These are phyloP conservation scores for Pasiphila rectangulata DNA, from an alignment of 2,888 invertebrate species.

Conservation along the genomic window DNA sequence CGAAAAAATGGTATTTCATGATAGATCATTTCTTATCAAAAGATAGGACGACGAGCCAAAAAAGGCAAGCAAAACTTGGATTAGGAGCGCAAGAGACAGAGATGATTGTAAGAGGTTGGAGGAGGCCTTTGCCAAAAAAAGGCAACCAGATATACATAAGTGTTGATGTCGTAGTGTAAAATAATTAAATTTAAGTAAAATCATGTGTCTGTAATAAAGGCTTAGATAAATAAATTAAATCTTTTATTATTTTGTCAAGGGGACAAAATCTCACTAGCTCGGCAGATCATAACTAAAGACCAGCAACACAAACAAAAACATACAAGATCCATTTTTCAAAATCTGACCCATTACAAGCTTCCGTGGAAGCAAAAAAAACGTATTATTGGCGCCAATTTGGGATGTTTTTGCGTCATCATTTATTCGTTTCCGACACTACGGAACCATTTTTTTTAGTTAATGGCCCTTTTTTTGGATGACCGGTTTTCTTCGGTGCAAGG, in stretches of 20 bases:
- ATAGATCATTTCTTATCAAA: too few species aligned
- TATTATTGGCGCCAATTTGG: slow-evolving; percentile 21
- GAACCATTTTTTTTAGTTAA: slow-evolving; percentile 13
- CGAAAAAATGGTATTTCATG: too few species aligned
- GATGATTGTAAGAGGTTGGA: too few species aligned
- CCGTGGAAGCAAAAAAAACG: slow-evolving; percentile 30
- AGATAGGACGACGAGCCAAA: too few species aligned
- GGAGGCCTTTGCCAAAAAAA: too few species aligned
- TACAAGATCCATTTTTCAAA: slow-evolving; percentile 16
- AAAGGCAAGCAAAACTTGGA: too few species aligned
- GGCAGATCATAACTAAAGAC: slow-evolving; percentile 12
- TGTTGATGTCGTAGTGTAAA: too few species aligned
- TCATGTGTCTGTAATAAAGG: background rate
- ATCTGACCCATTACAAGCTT: slow-evolving; percentile 20
- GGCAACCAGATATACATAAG: too few species aligned
- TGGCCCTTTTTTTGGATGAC: background rate
- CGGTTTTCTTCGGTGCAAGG: too few species aligned
- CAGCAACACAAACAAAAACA: slow-evolving; percentile 10
- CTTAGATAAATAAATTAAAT: background rate
- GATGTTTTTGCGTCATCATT: slow-evolving; percentile 24
- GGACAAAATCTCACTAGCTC: background rate
- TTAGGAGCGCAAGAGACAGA: too few species aligned
- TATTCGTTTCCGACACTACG: slow-evolving; percentile 32
- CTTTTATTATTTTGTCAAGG: background rate
- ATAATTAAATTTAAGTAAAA: background rate